Base-by-base conservation (phyloP, 1,140 invertebrate species). In the Parapsyche elsis region DNA sequence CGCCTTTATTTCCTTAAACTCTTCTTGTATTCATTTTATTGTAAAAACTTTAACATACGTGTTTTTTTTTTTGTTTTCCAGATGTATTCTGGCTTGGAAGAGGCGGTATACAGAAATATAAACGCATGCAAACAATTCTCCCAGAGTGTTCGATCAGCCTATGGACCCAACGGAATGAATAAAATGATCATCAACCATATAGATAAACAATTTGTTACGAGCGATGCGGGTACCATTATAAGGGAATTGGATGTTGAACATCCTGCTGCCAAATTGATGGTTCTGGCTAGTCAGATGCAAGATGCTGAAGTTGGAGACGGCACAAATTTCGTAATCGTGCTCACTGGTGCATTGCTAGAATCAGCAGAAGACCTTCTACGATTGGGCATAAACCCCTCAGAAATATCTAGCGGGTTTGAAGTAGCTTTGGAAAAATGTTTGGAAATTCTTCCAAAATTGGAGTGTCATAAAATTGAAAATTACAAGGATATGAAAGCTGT, bases 151-250 rank as follows among this genome's bases (percentile, higher is more conserved):
- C 93, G 94, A 79, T 97, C 98, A 45, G 96, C 98, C 10, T 99
- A 98, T 90, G 99, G 99, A 0, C 99, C 98, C 16, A 98, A 95
- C 92, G 98, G 98, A 16, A 98, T 99, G 94, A 99, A 99, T 87
- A 99, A 99, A 91, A 99, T 99, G 94, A 94, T 99, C 7, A 99
- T 99, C 45, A 99, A 99, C 89, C 98, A 99, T 85, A 91, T 99
- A 82, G 98, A 99, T 85, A 99, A 99, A 86, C 91, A 99, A 78
- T 99, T 99, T 90, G 95, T 99, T 0, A 99, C 99, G 0, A 99
- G 96, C 89, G 99, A 99, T 92, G 99, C 98, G 57, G 98, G 96
- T 0, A 99, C 98, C 0, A 99, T 99, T 78, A 95, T 99, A 75
- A 92, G 94, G 82, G 97, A 99, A 87, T 88, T 99, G 14, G 97